Conservation (phyloP, 2,888 invertebrate species). For the Cactoblastis cactorum region DNA sequence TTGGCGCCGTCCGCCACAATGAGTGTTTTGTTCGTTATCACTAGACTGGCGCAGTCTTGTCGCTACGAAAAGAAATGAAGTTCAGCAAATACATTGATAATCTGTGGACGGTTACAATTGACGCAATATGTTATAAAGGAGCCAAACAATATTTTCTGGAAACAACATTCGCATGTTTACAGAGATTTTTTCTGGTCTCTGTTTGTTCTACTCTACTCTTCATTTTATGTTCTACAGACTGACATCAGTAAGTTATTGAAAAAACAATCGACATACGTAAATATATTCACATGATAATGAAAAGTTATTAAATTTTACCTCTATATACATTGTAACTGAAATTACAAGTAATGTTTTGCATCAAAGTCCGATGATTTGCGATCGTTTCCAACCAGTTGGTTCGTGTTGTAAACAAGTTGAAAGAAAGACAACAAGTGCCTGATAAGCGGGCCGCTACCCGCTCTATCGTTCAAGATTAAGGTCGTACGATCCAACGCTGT, state of each 20-base stretch:
- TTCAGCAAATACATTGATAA: slow-evolving; percentile 15
- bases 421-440: slow-evolving; percentile 50
- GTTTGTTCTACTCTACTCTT: slow-evolving; percentile 23
- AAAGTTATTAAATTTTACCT: too few relatives aligned
- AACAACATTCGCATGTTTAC: slow-evolving; percentile 45
- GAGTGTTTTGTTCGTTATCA: slow-evolving; percentile 8
- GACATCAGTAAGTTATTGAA: neutral
- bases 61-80: slow-evolving; percentile 4
- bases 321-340: too few relatives aligned
- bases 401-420: slow-evolving; percentile 38
- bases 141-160: slow-evolving; percentile 51
- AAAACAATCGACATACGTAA: neutral
- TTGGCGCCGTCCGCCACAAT: slow-evolving; percentile 10
- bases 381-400: neutral
- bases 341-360: too few relatives aligned
- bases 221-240: too few relatives aligned
- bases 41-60: neutral
- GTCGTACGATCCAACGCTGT: slow-evolving; percentile 50
- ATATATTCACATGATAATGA: too few relatives aligned
- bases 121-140: slow-evolving; percentile 41
- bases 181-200: slow-evolving; percentile 16
- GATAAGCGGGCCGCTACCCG: slow-evolving; percentile 56
- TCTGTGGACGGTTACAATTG: slow-evolving; percentile 22
- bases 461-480: slow-evolving; percentile 77
- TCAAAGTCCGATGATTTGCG: neutral